Evolutionary conservation across 2,113 vertebrate genomes (phyloP).

Genomic region (Oreamnos americanus): DNA sequence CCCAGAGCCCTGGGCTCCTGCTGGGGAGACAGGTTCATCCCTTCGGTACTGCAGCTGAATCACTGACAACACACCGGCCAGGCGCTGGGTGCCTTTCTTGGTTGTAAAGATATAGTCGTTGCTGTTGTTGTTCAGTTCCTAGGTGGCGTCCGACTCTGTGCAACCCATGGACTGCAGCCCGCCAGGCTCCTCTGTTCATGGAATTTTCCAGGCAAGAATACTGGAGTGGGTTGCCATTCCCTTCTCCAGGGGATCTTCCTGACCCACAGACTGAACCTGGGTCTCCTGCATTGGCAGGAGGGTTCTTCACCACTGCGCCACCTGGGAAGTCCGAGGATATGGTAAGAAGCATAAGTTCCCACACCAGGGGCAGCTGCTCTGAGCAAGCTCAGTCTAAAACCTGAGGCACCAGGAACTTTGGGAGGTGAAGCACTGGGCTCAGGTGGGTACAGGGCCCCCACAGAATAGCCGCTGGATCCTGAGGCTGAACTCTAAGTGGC

Average conservation of each 20-base stretch:
- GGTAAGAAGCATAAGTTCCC: neutral
- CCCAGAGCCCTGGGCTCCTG: neutral
- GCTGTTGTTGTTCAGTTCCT: neutral
- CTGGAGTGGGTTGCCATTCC: neutral
- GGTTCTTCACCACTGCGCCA: neutral
- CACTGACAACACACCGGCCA: neutral
- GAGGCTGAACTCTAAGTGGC: neutral
- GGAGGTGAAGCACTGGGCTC: neutral
- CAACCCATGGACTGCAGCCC: neutral
- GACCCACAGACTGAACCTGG: rapidly evolving
- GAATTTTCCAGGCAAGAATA: neutral
- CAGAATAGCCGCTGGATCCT: neutral
- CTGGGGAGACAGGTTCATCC: neutral
- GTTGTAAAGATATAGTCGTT: neutral
- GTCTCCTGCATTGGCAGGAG: neutral
- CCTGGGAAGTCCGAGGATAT: neutral
- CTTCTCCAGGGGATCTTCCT: neutral
- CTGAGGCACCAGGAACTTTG: neutral
- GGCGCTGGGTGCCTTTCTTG: neutral
- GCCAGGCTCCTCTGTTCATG: neutral
- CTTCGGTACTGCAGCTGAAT: neutral
- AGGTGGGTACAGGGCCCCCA: neutral
- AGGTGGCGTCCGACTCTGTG: neutral
- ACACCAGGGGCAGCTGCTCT: neutral
- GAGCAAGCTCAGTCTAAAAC: neutral